Base-by-base conservation (phyloP, 35 echinoderm and acorn worm species). In the Ophiothrix spiculata region DNA sequence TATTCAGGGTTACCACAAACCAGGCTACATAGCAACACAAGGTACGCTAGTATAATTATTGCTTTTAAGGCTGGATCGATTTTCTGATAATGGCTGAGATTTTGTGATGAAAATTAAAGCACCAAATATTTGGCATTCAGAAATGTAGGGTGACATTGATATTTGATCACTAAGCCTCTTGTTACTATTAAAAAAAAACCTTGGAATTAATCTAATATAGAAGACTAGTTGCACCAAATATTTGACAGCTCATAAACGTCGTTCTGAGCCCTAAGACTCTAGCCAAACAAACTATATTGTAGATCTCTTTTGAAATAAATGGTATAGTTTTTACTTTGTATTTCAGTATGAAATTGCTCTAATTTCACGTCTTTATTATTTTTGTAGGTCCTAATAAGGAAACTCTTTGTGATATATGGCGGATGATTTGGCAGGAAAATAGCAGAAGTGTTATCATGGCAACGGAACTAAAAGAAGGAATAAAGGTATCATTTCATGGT, bases 401-500 rank as follows among this genome's bases (percentile, higher is more conserved):
- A 4, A 87, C 88, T 17, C 19, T 93, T 1, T 39, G 29, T 73
- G 95, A 97, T 85, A 92, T 97, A 77, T 97, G 95, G 95, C 77
- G 95, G 35, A 87, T 97, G 95, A 41, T 97, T 36, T 97, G 95
- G 95, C 84, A 90, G 42, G 86, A 93, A 39, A 90, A 85, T 31
- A 38, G 79, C 0, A 15, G 64, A 33, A 85, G 73, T 28, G 88
- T 97, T 39, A 84, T 90, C 82, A 93, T 93, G 91, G 84, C 90
- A 33, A 97, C 91, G 25, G 87, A 81, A 29, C 84, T 97, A 36
- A 8, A 87, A 79, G 91, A 97, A 39, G 83, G 84, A 83, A 77
- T 79, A 45, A 93, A 88, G 86, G 91, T 93, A 83, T 34, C 33
- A 81, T 15, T 37, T 34, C 42, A 49, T 6, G 6, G 19, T 6